These are phyloP conservation scores for Trachelus troglodyta DNA, from an alignment of 2,888 invertebrate species.

Conservation along the genomic window DNA sequence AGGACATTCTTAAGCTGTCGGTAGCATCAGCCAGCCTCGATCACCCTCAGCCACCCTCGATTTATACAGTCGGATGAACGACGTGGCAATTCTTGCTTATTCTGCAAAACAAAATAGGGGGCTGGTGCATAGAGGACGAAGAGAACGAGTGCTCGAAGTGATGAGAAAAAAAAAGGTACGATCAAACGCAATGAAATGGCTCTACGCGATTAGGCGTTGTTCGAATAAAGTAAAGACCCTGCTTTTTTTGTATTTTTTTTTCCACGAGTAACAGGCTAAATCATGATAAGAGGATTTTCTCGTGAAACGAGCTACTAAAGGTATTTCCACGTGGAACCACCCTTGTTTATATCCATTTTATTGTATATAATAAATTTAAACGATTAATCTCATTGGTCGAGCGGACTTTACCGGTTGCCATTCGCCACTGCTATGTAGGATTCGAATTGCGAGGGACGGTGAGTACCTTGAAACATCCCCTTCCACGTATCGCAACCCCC, in stretches of 20 bases:
- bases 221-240: not conserved
- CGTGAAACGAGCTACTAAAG: not conserved
- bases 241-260: not conserved
- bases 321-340: not conserved
- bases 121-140: not conserved
- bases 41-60: not conserved
- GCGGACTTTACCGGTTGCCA: not conserved
- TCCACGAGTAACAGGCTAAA: not conserved
- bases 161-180: not conserved
- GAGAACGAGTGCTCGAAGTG: not conserved
- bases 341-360: not conserved
- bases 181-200: not conserved
- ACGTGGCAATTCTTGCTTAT: not conserved
- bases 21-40: not conserved
- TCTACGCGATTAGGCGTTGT: not conserved
- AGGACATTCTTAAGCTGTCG: conserved; percentile 9
- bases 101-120: not conserved
- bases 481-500: not conserved
- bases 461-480: not conserved
- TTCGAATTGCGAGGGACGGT: not conserved
- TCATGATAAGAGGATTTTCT: not conserved
- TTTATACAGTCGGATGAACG: not conserved
- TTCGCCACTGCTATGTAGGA: not conserved
- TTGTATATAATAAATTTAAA: not conserved
- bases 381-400: not conserved